Conservation (phyloP, 2,113 vertebrate species). For the Prochilodus magdalenae region DNA sequence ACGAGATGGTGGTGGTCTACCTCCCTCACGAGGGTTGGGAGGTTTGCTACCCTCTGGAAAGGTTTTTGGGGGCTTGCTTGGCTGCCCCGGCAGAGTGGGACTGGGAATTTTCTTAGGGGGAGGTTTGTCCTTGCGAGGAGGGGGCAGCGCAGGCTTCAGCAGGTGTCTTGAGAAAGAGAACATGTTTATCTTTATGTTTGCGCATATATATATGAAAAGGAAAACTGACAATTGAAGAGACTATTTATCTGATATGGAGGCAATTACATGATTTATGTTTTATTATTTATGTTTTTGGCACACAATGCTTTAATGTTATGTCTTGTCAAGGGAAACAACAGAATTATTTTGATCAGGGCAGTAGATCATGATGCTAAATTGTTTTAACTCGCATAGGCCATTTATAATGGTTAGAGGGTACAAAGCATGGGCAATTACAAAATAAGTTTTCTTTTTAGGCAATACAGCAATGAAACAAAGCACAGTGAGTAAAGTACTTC, state of each 20-base stretch:
- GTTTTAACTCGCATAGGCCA: too few species aligned
- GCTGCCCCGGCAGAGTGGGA: constrained; percentile 74
- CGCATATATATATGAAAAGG: neutral
- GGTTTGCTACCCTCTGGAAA: constrained; percentile 80
- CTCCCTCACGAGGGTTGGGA: constrained; percentile 69
- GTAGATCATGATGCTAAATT: too few species aligned
- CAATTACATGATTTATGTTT: too few species aligned
- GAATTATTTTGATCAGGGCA: too few species aligned
- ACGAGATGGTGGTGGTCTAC: constrained; percentile 68
- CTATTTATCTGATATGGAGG: too few species aligned
- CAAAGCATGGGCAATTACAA: too few species aligned
- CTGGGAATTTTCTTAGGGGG: constrained; percentile 85
- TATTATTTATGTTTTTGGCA: too few species aligned
- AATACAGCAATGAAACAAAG: neutral
- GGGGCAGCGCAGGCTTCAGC: constrained; percentile 68
- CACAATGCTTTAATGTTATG: too few species aligned
- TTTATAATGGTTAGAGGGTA: too few species aligned
- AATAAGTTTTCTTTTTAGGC: neutral
- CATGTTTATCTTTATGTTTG: neutral
- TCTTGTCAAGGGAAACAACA: too few species aligned
- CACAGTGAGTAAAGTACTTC: neutral
- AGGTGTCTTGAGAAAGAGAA: constrained; percentile 56
- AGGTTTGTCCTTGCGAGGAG: constrained; percentile 83
- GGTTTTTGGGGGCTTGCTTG: constrained; percentile 75
- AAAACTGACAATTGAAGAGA: too few species aligned